Base-by-base conservation (phyloP, 2,797 vertebrate species). In the Calcarius lapponicus region DNA sequence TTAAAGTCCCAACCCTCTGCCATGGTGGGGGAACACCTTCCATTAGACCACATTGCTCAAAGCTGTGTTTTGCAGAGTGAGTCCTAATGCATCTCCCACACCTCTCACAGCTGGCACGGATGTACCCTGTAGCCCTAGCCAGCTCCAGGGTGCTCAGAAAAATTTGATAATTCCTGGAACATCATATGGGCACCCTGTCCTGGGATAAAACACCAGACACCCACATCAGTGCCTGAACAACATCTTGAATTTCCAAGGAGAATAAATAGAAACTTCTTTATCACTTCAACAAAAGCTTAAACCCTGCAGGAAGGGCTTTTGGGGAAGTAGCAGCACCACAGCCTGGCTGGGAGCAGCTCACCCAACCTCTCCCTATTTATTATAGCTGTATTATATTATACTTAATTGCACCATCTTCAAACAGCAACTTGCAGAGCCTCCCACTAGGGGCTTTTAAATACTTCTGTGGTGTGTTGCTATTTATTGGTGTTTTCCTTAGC, bases 391-490 rank as follows among this genome's bases (percentile, higher is more conserved):
- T 95, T 96, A 40, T 88, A 78, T 93, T 91, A 24, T 72, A 91
- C 90, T 93, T 91, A 90, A 95, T 95, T 91, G 92, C 83, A 72
- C 80, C 48, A 3, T 86, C 93, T 90, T 92, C 96, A 76, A 47
- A 80, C 60, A 88, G 83, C 88, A 93, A 69, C 88, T 86, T 25
- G 22, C 89, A 73, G 85, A 94, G 89, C 89, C 89, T 92, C 95
- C 91, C 89, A 15, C 95, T 74, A 69, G 88, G 90, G 90, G 88
- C 94, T 88, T 90, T 94, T 95, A 92, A 92, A 92, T 95, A 92
- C 86, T 92, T 70, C 15, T 7, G 79, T 73, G 92, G 54, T 71
- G 65, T 74, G 79, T 79, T 93, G 81, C 88, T 94, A 85, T 93
- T 96, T 93, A 85, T 92, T 73, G 89, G 69, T 92, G 86, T 84